Evolutionary conservation across 1,140 invertebrate species (phyloP), one percentile per base, ranked within the genome.

Genomic region (Neuroterus valhalla): DNA sequence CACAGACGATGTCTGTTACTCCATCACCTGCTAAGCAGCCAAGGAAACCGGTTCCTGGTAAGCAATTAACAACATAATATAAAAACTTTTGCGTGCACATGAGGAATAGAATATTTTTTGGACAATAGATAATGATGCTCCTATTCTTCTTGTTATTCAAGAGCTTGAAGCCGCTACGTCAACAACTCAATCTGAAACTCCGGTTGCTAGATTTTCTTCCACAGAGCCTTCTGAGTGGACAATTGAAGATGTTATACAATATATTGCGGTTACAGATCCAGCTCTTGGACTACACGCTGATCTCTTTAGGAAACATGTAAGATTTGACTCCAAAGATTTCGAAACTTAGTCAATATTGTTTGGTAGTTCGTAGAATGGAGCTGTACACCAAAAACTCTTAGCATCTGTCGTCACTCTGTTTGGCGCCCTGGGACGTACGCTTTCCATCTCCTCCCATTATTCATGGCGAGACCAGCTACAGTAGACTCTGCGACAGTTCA

Each of bases 191-290:
- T 84, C 89, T 8, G 90, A 91, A 74, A 89, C 87, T 79, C 84
- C 91, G 10, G 82, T 85, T 23, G 81, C 76, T 55, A 82, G 88
- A 73, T 83, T 84, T 70, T 80, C 82, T 21, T 82, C 88, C 0
- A 89, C 89, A 52, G 94, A 96, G 79, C 96, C 96, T 4, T 91
- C 92, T 15, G 95, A 97, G 82, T 98, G 97, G 98, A 94, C 95
- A 10, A 96, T 98, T 70, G 97, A 98, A 87, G 97, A 99, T 86
- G 97, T 99, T 42, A 97, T 98, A 80, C 93, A 94, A 78, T 95
- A 96, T 87, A 98, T 99, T 75, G 94, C 93, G 44, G 93, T 94
- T 62, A 93, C 94, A 23, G 97, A 98, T 90, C 92, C 94, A 43
- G 94, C 93, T 17, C 91, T 98, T 17, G 93, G 94, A 26, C 92